A percentile compares a stretch with the other conserved stretches of the same genome.
Evolutionary conservation across 2,113 vertebrate genomes (phyloP).

Genomic region (Bubo bubo): DNA sequence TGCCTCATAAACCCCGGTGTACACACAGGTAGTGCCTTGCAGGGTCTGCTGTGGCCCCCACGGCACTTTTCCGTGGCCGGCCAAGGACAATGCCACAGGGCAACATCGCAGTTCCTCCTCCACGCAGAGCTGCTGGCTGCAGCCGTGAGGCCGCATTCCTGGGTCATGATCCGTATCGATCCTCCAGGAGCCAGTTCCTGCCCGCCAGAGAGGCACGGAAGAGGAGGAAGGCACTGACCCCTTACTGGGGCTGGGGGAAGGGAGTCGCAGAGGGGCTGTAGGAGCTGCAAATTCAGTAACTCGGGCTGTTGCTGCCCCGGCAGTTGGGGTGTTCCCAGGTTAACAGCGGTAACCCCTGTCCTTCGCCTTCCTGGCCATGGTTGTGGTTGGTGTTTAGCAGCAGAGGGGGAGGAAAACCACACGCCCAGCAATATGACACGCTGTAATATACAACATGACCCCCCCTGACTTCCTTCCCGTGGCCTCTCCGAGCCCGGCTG

Average conservation of each 20-base stretch:
- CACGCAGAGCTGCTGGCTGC: neutral
- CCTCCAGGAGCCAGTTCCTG: neutral
- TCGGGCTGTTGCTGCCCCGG: neutral
- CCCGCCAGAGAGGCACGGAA: neutral
- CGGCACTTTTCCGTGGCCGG: neutral
- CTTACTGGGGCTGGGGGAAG: neutral
- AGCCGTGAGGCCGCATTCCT: neutral
- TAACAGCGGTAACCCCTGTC: neutral
- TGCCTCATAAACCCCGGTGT: fast-evolving
- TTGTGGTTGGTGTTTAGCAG: neutral
- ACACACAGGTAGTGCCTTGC: neutral
- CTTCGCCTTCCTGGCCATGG: neutral
- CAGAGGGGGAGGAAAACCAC: neutral
- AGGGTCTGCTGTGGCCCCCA: neutral
- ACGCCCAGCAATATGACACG: neutral
- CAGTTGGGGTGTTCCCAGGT: neutral
- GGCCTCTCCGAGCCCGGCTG: neutral
- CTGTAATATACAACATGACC: neutral
- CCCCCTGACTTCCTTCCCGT: neutral
- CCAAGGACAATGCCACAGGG: neutral
- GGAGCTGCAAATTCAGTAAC: neutral
- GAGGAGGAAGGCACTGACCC: neutral
- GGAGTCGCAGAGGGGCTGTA: fast-evolving
- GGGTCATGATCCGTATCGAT: neutral
- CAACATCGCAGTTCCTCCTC: neutral